phyloP scores from a whole-genome alignment of 2,797 vertebrate genomes.

The Glyptemys insculpta region DNA sequence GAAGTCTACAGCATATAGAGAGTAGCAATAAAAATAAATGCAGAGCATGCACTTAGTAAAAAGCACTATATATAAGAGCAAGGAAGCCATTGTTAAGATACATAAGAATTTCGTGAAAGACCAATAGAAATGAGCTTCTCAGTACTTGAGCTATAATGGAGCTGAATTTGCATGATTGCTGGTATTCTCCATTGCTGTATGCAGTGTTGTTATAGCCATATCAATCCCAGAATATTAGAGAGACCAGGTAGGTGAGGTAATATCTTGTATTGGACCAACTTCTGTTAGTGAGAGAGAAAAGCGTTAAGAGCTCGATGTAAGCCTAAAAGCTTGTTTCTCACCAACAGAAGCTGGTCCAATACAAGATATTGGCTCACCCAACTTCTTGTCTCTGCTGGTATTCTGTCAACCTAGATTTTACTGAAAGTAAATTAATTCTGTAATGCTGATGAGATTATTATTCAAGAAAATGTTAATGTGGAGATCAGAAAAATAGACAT shows the following conservation, averaged over 20 bases:
- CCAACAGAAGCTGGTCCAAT: background rate
- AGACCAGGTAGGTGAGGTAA: background rate
- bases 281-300: background rate
- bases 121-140: conserved; percentile 1
- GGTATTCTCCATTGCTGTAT: background rate
- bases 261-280: background rate
- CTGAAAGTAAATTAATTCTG: background rate
- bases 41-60: background rate
- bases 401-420: background rate
- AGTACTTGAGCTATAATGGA: background rate
- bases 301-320: background rate
- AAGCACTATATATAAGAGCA: background rate
- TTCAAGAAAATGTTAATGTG: background rate
- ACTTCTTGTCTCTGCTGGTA: background rate
- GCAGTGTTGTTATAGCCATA: background rate
- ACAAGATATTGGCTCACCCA: background rate
- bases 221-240: background rate
- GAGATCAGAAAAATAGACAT: background rate
- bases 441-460: background rate
- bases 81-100: background rate
- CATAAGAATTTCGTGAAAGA: background rate
- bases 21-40: conserved; percentile 6
- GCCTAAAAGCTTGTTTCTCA: background rate
- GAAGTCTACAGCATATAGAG: background rate
- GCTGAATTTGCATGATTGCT: background rate